Conservation (phyloP, 1,140 invertebrate species). For the Ceratosolen solmsi region DNA sequence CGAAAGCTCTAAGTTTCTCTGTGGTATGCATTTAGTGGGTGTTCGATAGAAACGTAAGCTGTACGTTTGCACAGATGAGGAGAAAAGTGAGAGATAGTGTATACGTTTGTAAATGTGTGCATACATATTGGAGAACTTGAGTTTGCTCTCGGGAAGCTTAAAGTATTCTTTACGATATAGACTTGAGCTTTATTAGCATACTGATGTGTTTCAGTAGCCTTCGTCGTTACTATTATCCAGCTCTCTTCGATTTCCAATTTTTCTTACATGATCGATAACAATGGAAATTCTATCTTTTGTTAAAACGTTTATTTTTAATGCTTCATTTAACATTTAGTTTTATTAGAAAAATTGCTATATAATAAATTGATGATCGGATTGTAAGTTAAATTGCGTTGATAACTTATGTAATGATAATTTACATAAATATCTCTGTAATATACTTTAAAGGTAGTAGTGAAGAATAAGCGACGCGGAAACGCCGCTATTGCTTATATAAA, state of each 20-base stretch:
- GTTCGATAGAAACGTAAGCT: slow-evolving; percentile 36
- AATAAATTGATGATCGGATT: too few species aligned
- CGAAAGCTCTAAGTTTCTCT: neutral
- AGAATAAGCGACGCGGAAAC: too few species aligned
- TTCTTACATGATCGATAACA: neutral
- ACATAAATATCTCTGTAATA: too few species aligned
- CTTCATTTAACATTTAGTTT: neutral
- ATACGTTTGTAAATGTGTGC: neutral
- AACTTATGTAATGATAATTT: too few species aligned
- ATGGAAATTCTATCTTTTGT: slow-evolving; percentile 16
- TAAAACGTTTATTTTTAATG: neutral
- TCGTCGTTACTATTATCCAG: neutral
- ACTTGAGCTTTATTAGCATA: slow-evolving; percentile 42
- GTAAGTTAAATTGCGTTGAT: too few species aligned
- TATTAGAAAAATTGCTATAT: too few species aligned
- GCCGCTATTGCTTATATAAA: too few species aligned
- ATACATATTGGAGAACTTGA: neutral
- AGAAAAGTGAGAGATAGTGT: neutral
- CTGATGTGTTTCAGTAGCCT: neutral
- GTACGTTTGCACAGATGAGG: slow-evolving; percentile 1
- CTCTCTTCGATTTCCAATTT: neutral
- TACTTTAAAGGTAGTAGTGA: too few species aligned
- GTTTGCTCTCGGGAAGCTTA: neutral
- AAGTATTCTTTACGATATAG: slow-evolving; percentile 27
- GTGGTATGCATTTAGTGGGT: neutral